These are phyloP conservation scores for Horisme vitalbata DNA, from an alignment of 2,888 invertebrate genomes.

Conservation along the genomic window DNA sequence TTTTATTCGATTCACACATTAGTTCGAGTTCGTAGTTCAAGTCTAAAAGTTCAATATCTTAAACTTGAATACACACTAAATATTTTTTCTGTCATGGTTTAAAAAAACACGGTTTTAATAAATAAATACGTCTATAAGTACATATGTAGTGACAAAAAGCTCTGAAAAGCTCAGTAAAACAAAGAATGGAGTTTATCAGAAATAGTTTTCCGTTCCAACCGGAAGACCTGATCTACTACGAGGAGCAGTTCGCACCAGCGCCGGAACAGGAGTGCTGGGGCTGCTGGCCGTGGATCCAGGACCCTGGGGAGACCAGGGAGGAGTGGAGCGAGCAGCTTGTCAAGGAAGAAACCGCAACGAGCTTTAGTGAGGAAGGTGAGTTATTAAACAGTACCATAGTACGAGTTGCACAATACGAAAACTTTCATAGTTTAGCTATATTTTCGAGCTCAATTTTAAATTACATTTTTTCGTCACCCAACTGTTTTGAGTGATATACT, in stretches of 20 bases:
- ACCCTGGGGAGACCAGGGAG: conserved; percentile 35
- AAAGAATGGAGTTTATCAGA: conserved; percentile 33
- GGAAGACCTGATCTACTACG: conserved; percentile 21
- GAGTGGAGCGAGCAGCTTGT: conserved; percentile 35
- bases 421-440: no score
- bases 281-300: conserved; percentile 60
- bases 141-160: not conserved
- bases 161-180: not conserved
- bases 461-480: no score
- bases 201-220: conserved; percentile 20
- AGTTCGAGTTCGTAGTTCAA: no score
- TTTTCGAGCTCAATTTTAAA: no score
- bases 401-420: no score
- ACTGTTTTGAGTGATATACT: no score
- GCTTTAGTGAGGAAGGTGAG: conserved; percentile 59
- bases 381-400: not conserved
- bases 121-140: no score
- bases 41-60: no score
- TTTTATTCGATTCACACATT: no score
- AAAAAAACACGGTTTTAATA: no score
- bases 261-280: conserved; percentile 23
- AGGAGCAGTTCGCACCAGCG: conserved; percentile 12
- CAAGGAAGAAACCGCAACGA: conserved; percentile 27
- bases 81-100: no score
- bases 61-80: no score